phyloP scores from a whole-genome alignment of 2,888 invertebrate genomes.

The Drosophila testacea region DNA sequence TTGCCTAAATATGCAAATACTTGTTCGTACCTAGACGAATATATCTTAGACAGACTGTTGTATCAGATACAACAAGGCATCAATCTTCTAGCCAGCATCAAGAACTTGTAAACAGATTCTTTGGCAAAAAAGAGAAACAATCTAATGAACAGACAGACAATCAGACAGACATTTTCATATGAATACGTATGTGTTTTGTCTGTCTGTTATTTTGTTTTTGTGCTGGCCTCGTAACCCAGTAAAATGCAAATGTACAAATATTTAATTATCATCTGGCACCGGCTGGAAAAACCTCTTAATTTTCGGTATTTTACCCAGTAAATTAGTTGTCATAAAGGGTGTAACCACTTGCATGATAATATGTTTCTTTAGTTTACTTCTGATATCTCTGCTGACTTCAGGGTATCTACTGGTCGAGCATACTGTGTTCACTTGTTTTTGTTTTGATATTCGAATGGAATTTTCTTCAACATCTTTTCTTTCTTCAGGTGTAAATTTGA shows the following conservation, averaged over 20 bases:
- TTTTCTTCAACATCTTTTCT: constrained; percentile 25
- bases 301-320: constrained; percentile 17
- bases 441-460: constrained; percentile 12
- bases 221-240: constrained; percentile 65
- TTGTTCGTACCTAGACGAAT: constrained; percentile 2
- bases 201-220: constrained; percentile 4
- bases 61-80: constrained; percentile 22
- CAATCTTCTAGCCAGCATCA: constrained; percentile 47
- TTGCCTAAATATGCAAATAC: constrained; percentile 40
- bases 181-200: background rate
- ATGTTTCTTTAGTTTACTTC: too few species aligned
- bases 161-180: background rate
- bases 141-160: constrained; percentile 16
- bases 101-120: constrained; percentile 38
- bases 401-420: background rate
- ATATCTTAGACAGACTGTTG: constrained; percentile 16
- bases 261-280: constrained; percentile 62
- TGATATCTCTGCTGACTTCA: background rate
- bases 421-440: constrained; percentile 2
- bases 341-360: too few species aligned
- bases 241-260: constrained; percentile 74
- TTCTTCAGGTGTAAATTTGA: constrained; percentile 30
- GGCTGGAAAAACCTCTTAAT: constrained; percentile 14
- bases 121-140: constrained; percentile 30
- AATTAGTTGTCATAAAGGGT: background rate